Evolutionary conservation across 2,797 vertebrate species (phyloP), one percentile per base, ranked within the genome.

Genomic region (Moxostoma hubbsi): DNA sequence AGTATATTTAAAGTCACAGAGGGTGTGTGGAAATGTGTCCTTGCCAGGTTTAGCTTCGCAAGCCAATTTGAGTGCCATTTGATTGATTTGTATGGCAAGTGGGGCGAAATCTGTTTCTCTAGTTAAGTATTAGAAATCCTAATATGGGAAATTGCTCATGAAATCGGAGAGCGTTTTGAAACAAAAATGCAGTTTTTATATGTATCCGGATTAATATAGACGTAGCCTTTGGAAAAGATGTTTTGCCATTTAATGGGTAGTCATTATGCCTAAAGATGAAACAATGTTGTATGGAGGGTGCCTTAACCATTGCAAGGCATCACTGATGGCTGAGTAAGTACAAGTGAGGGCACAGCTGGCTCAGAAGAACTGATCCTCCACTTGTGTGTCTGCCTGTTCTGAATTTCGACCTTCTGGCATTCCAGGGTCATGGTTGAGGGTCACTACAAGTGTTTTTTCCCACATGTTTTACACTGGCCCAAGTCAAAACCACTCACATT

Each of bases 121-220:
- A 88, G 81, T 88, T 80, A 90, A 91, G 88, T 89, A 90, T 91
- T 91, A 87, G 85, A 88, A 92, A 89, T 89, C 86, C 88, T 90
- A 90, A 93, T 90, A 87, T 89, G 85, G 88, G 85, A 90, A 91
- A 93, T 91, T 89, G 90, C 88, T 91, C 92, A 88, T 92, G 88
- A 92, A 93, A 91, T 89, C 88, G 24, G 24, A 24, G 24, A 24
- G 24, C 24, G 24, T 24, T 24, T 24, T 24, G 24, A 24, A 24
- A 24, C 24, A 2, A 24, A 24, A 24, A 24, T 2, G 24, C 24
- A 24, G 3, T 24, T 24, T 24, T 24, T 2, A 24, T 2, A 24
- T 24, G 24, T 2, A 24, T 24, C 24, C 24, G 3, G 24, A 24
- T 24, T 24, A 24, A 24, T 24, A 2, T 24, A 24, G 24, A 24